A percentile compares a stretch with the other conserved stretches of the same genome.
phyloP scores from a whole-genome alignment of 2,888 invertebrate species.

The Cephus pulcher region DNA sequence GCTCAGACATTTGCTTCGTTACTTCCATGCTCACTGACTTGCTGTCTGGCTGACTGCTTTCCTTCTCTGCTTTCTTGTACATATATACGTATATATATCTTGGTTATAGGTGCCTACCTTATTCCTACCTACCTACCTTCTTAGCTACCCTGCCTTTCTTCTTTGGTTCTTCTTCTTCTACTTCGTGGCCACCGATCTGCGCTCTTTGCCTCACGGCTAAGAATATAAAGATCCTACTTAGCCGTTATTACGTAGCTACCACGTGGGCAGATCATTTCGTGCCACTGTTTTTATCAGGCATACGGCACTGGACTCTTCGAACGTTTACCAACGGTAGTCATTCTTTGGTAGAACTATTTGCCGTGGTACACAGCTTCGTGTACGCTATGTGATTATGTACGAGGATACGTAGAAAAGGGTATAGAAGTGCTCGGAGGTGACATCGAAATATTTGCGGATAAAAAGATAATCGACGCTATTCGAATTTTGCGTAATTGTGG shows the following conservation, averaged over 20 bases:
- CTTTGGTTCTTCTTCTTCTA: background rate
- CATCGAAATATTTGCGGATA: background rate
- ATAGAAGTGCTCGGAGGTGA: background rate
- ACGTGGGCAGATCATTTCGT: constrained; percentile 57
- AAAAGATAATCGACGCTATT: background rate
- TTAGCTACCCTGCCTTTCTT: constrained; percentile 9
- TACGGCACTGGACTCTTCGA: background rate
- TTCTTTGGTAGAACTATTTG: background rate
- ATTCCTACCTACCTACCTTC: constrained; percentile 20
- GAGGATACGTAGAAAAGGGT: background rate
- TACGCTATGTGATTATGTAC: background rate
- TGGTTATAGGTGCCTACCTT: constrained; percentile 6
- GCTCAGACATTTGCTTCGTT: constrained; percentile 21
- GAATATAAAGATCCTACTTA: constrained; percentile 67
- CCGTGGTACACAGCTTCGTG: no score
- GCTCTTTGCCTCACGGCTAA: constrained; percentile 57
- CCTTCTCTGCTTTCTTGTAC: background rate
- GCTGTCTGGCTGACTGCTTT: background rate
- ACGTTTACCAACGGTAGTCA: constrained; percentile 1
- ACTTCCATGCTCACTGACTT: constrained; percentile 4
- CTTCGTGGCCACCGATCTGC: background rate
- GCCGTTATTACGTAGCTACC: constrained; percentile 61
- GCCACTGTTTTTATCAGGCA: constrained; percentile 53
- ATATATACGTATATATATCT: background rate
- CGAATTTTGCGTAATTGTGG: background rate